Percentiles rank a stretch among this genome's conserved stretches.
phyloP scores from a whole-genome alignment of 2,113 vertebrate genomes.

The Carassius auratus region DNA sequence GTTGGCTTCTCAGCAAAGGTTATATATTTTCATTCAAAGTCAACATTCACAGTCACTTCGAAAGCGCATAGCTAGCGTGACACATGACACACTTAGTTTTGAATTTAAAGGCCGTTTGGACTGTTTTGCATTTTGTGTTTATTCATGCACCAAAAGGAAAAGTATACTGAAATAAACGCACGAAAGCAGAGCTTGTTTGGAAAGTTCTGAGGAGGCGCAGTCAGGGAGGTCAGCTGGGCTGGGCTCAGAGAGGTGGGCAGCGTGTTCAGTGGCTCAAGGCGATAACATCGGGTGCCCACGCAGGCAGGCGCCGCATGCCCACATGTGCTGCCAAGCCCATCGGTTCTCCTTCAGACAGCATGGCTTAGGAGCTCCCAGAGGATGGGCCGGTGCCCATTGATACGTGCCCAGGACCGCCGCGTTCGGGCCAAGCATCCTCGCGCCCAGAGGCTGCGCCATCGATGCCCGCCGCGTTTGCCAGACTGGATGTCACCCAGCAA shows the following conservation, averaged over 20 bases:
- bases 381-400: constrained; percentile 78
- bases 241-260: constrained; percentile 27
- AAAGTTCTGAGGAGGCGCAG: constrained; percentile 59
- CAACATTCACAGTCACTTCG: constrained; percentile 32
- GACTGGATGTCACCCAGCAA: constrained; percentile 78
- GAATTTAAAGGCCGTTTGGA: constrained; percentile 14
- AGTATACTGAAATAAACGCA: constrained; percentile 51
- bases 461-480: constrained; percentile 77
- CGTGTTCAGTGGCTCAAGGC: constrained; percentile 65
- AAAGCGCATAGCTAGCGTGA: constrained; percentile 18
- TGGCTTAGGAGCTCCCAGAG: constrained; percentile 79
- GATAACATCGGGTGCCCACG: constrained; percentile 71
- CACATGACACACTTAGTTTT: constrained; percentile 30
- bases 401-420: constrained; percentile 75
- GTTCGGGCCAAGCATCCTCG: constrained; percentile 77
- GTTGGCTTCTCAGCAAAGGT: constrained; percentile 38
- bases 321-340: constrained; percentile 79
- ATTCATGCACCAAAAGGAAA: constrained; percentile 25
- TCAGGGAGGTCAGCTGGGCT: constrained; percentile 62
- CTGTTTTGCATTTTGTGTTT: constrained; percentile 26
- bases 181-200: constrained; percentile 56
- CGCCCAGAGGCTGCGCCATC: constrained; percentile 77
- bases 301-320: constrained; percentile 65
- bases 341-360: constrained; percentile 79
- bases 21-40: constrained; percentile 34